Conservation (phyloP, 2,113 vertebrate genomes). For the Daboia siamensis region DNA sequence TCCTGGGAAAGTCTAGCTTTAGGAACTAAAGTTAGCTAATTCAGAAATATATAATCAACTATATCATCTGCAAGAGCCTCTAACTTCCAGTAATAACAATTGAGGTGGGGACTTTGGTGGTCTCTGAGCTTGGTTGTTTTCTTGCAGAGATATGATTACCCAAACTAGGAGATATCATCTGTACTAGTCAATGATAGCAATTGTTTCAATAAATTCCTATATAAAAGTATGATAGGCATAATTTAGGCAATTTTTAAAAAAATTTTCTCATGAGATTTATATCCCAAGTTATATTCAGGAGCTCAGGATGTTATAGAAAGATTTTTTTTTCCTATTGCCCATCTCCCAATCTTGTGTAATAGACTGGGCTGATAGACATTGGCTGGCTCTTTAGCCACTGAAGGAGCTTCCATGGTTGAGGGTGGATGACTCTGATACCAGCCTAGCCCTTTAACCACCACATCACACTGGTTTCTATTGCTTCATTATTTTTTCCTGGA, state of each 20-base stretch:
- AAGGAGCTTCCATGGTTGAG: background rate
- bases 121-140: background rate
- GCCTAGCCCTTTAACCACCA: background rate
- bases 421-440: background rate
- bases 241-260: background rate
- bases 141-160: background rate
- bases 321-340: background rate
- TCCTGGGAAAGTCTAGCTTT: background rate
- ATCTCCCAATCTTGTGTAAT: background rate
- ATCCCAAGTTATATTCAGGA: background rate
- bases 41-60: background rate
- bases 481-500: background rate
- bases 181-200: background rate
- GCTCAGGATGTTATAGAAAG: background rate
- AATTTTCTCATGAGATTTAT: background rate
- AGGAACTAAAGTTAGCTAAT: background rate
- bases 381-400: background rate
- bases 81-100: background rate
- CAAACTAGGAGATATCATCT: background rate
- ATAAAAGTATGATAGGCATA: background rate
- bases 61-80: background rate
- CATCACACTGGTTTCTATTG: background rate
- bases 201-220: background rate
- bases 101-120: background rate
- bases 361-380: background rate